Evolutionary conservation across 2,888 invertebrate species (phyloP), one percentile per base, ranked within the genome.

Genomic region (Mechanitis messenoides): DNA sequence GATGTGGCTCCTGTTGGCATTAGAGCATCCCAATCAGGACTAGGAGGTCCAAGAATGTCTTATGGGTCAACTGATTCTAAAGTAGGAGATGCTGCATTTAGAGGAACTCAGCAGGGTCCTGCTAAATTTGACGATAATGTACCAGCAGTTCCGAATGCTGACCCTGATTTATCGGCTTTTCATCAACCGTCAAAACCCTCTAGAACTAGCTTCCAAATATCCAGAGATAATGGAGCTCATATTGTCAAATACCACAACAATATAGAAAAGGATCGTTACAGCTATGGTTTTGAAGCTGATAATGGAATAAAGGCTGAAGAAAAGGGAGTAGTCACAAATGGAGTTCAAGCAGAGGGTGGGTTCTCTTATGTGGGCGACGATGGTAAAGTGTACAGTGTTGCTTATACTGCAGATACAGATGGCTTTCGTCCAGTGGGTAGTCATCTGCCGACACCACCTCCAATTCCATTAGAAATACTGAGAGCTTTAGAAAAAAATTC

Each of bases 21-120:
- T 3, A 81, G 88, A 66, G 72, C 82, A 0, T 78, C 81, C 31
- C 74, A 64, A 33, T 77, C 80, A 3, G 87, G 85, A 9, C 75
- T 90, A 5, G 89, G 90, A 56, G 83, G 70, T 3, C 74, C 85
- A 1, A 80, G 88, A 67, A 67, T 70, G 2, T 70, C 81, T 0
- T 90, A 90, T 55, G 89, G 90, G n/a, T 89, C 88, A 4, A 74
- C 72, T 1, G 71, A 82, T 60, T 89, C 89, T 1, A 90, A 83
- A 78, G 90, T 90, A 11, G 90, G 90, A 33, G 82, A 81, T 12
- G 89, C 87, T 3, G 90, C 88, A 0, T 90, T 90, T 61, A 78
- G 68, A 55, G 68, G 59, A 2, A 62, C 63, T 33, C 68, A 56
- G 12, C 59, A 60, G 7, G 73, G 3, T 53, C 67, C 6, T 70